Percentiles rank a stretch among this genome's conserved stretches.
Evolutionary conservation across 2,888 invertebrate species (phyloP).

Genomic region (Drosophila borealis): DNA sequence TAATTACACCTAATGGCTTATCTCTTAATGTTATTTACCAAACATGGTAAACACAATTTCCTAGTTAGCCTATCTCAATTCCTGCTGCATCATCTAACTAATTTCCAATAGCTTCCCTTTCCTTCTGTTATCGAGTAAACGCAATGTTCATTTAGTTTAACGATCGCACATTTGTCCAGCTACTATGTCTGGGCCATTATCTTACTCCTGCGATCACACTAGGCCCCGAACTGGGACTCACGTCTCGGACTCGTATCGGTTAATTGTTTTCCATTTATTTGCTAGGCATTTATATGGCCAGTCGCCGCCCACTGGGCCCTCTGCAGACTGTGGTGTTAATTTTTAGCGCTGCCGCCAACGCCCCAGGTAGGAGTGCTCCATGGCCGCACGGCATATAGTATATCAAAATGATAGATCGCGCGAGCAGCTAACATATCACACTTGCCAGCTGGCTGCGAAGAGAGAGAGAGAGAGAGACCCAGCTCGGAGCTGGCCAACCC

Average conservation of each 20-base stretch:
- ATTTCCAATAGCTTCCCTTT: slow-evolving; percentile 3
- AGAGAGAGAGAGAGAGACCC: background rate
- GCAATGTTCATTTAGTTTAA: slow-evolving; percentile 58
- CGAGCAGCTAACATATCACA: slow-evolving; percentile 54
- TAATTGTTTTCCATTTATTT: slow-evolving; percentile 71
- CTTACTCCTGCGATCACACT: slow-evolving; percentile 56
- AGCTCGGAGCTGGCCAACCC: slow-evolving; percentile 21
- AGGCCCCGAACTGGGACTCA: slow-evolving; percentile 27
- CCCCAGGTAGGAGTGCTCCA: slow-evolving; percentile 42
- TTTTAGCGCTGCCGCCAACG: slow-evolving; percentile 47
- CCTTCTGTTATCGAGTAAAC: slow-evolving; percentile 13
- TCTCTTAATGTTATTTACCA: background rate
- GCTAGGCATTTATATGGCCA: slow-evolving; percentile 60
- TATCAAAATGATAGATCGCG: slow-evolving; percentile 65
- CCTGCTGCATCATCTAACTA: background rate
- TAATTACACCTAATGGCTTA: background rate
- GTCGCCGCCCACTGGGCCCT: slow-evolving; percentile 65
- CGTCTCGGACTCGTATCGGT: slow-evolving; percentile 51
- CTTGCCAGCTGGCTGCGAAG: slow-evolving; percentile 52
- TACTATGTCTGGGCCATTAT: slow-evolving; percentile 57
- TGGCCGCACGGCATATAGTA: slow-evolving; percentile 40
- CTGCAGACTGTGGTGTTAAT: slow-evolving; percentile 58
- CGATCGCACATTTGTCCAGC: slow-evolving; percentile 71
- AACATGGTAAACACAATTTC: background rate
- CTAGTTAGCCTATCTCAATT: background rate